Conservation (phyloP, 2,797 vertebrate species). For the Enteromius trimaculatus region DNA sequence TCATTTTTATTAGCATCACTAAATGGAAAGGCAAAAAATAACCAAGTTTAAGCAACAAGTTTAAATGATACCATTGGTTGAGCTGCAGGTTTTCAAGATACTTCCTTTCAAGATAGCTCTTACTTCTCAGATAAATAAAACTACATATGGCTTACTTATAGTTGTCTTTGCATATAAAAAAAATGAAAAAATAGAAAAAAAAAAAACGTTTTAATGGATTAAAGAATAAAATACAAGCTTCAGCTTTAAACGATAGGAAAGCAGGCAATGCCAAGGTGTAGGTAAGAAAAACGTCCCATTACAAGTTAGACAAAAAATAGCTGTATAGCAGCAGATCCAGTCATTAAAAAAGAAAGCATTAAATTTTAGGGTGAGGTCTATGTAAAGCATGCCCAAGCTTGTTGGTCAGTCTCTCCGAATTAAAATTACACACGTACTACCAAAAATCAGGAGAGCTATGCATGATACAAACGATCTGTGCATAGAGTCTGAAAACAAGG, state of each 20-base stretch:
- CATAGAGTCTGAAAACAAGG: not conserved
- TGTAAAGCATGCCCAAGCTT: conserved; percentile 44
- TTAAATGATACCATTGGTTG: not conserved
- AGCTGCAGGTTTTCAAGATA: not conserved
- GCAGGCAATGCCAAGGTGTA: not conserved
- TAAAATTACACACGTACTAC: not conserved
- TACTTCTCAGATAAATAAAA: not conserved
- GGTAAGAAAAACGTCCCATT: conserved; percentile 18
- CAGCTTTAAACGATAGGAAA: conserved; percentile 15
- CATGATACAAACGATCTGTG: not conserved
- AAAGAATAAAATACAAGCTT: not conserved
- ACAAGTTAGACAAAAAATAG: conserved; percentile 19
- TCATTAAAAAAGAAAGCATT: conserved; percentile 46
- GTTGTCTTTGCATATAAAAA: not conserved
- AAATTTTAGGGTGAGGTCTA: conserved; percentile 62
- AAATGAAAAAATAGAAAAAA: too few species aligned
- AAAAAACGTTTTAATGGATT: not conserved
- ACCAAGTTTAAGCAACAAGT: not conserved
- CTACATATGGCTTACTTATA: not conserved
- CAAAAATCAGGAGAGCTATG: not conserved
- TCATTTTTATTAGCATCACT: not conserved
- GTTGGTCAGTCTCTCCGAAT: conserved; percentile 22
- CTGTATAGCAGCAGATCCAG: conserved; percentile 8
- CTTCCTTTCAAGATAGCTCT: not conserved
- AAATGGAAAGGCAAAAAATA: not conserved